phyloP scores from a whole-genome alignment of 2,797 vertebrate species.

The Vireo griseus region DNA sequence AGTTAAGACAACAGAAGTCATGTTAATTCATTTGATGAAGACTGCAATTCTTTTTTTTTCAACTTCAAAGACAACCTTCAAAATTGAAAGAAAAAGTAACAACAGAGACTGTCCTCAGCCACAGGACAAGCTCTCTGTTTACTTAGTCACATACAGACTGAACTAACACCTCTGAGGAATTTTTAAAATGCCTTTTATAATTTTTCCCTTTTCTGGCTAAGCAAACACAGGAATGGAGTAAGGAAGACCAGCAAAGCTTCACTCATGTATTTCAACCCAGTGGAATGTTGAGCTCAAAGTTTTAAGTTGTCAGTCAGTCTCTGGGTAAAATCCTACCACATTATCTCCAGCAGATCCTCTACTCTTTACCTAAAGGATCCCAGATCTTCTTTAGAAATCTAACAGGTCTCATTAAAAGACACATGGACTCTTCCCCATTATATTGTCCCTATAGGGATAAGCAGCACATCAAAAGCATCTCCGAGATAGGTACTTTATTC shows the following conservation, averaged over 20 bases:
- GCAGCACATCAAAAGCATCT: neutral
- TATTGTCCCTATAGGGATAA: neutral
- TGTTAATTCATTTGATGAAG: neutral
- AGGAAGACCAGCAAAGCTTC: neutral
- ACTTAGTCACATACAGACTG: neutral
- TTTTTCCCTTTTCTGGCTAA: neutral
- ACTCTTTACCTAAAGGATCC: neutral
- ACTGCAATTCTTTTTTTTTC: neutral
- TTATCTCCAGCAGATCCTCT: neutral
- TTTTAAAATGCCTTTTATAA: neutral
- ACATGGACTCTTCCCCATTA: neutral
- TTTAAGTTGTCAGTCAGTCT: neutral
- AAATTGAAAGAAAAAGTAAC: neutral
- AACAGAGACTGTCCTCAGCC: neutral
- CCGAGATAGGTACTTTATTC: neutral
- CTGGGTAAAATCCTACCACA: neutral
- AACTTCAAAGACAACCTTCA: neutral
- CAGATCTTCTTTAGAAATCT: neutral
- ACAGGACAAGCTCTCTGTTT: neutral
- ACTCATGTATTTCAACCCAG: neutral
- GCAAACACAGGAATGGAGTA: neutral
- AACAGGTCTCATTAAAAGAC: neutral
- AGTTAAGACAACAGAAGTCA: neutral
- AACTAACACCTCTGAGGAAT: neutral
- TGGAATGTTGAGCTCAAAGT: neutral